Evolutionary conservation across 2,113 vertebrate genomes (phyloP).

Genomic region (Peromyscus californicus): DNA sequence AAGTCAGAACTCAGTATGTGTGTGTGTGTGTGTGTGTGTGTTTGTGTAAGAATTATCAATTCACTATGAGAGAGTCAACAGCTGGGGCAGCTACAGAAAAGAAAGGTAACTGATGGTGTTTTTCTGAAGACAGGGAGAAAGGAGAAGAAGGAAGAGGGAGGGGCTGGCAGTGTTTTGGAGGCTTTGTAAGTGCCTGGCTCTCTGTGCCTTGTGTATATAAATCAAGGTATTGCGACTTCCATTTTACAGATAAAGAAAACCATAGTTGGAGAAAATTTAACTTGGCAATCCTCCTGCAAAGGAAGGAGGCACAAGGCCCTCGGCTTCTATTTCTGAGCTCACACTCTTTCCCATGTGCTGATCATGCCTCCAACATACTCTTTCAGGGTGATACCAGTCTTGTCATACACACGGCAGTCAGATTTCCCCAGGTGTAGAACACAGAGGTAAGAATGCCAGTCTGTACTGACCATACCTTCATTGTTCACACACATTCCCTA

Average conservation of each 20-base stretch:
- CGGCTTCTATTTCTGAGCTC: background rate
- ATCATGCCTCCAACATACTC: background rate
- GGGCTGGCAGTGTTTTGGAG: background rate
- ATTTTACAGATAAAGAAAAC: slow-evolving; percentile 11
- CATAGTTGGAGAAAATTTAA: background rate
- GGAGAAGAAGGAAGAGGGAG: background rate
- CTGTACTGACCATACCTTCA: fast-evolving
- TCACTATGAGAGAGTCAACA: slow-evolving; percentile 51
- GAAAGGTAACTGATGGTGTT: background rate
- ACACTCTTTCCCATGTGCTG: background rate
- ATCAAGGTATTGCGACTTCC: background rate
- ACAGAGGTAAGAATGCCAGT: background rate
- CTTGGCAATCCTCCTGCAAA: background rate
- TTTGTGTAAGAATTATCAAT: background rate
- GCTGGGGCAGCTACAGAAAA: background rate
- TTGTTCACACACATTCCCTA: fast-evolving
- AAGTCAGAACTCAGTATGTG: slow-evolving; percentile 17
- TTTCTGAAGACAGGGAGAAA: background rate
- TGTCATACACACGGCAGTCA: background rate
- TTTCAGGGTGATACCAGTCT: background rate
- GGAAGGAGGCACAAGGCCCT: background rate
- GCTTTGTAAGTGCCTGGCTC: background rate
- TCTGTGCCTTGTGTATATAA: background rate
- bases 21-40: background rate
- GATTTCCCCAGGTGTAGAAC: background rate